Evolutionary conservation across 2,888 invertebrate species (phyloP).

Genomic region (Hemistola chrysoprasaria): DNA sequence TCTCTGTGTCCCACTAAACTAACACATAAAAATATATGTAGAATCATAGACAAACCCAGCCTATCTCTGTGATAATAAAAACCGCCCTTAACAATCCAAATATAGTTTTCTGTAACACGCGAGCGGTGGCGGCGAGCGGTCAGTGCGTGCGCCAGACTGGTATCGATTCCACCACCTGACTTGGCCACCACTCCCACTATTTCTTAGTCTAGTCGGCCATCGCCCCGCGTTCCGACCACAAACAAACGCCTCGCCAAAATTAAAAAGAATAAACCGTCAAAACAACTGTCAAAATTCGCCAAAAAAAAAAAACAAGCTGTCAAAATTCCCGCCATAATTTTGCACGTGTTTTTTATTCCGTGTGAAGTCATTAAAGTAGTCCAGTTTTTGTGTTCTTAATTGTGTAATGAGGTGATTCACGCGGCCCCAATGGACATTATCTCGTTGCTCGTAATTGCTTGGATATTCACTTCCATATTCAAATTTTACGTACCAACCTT

Average conservation of each 20-base stretch:
- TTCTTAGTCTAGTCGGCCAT: conserved; percentile 70
- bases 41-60: conserved; percentile 28
- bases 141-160: conserved; percentile 79
- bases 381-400: conserved; percentile 37
- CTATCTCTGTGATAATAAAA: conserved; percentile 37
- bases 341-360: conserved; percentile 29
- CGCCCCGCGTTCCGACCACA: conserved; percentile 67
- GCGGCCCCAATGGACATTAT: conserved; percentile 57
- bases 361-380: conserved; percentile 28
- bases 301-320: conserved; percentile 41
- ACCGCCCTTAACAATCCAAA: conserved; percentile 55
- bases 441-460: conserved; percentile 61
- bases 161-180: conserved; percentile 76
- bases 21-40: conserved; percentile 5
- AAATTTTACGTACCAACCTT: conserved; percentile 7
- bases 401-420: conserved; percentile 60
- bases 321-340: conserved; percentile 37
- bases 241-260: conserved; percentile 39
- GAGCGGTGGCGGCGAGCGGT: conserved; percentile 43
- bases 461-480: conserved; percentile 20
- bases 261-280: conserved; percentile 25
- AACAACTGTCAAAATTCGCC: conserved; percentile 18
- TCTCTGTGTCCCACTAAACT: not conserved
- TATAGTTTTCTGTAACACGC: conserved; percentile 56
- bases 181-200: conserved; percentile 70